A percentile compares a stretch with the other conserved stretches of the same genome.
These are phyloP conservation scores for Pholis gunnellus DNA, from an alignment of 2,113 vertebrate species.

Conservation along the genomic window DNA sequence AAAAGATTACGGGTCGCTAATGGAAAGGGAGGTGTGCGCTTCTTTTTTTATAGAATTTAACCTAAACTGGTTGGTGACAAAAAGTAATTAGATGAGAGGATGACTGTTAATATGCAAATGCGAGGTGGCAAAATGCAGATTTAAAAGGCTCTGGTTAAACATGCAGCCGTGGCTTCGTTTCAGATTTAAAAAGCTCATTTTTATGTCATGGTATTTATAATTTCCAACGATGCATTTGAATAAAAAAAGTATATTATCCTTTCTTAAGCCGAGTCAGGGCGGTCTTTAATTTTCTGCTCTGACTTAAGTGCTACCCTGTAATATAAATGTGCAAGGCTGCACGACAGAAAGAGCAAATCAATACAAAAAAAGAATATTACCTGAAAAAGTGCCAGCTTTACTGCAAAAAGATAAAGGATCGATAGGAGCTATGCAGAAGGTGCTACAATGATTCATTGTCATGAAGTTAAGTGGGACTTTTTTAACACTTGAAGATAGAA, in stretches of 20 bases:
- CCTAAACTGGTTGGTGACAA: background rate
- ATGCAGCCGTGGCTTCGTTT: constrained; percentile 10
- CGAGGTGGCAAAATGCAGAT: background rate
- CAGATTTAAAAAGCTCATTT: constrained; percentile 18
- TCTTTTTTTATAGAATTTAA: constrained; percentile 1
- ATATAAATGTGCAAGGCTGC: constrained; percentile 30
- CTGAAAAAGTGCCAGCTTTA: background rate
- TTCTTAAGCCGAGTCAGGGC: constrained; percentile 19
- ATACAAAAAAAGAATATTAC: constrained; percentile 4
- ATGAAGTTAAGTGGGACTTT: background rate
- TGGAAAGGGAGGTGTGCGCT: background rate
- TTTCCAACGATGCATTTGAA: constrained; percentile 18
- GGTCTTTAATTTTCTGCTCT: constrained; percentile 21
- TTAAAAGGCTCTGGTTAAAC: background rate
- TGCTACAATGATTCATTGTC: background rate
- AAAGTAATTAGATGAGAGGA: background rate
- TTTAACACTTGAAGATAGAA: background rate
- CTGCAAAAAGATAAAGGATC: background rate
- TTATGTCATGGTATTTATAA: constrained; percentile 24
- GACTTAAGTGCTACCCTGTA: constrained; percentile 24
- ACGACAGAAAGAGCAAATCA: background rate
- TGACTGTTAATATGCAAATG: background rate
- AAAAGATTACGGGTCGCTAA: background rate
- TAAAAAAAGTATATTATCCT: constrained; percentile 9
- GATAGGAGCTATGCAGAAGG: background rate